Percentiles rank a stretch among this genome's conserved stretches.
Conservation (phyloP, 2,113 vertebrate species). For the Ochotona princeps region DNA sequence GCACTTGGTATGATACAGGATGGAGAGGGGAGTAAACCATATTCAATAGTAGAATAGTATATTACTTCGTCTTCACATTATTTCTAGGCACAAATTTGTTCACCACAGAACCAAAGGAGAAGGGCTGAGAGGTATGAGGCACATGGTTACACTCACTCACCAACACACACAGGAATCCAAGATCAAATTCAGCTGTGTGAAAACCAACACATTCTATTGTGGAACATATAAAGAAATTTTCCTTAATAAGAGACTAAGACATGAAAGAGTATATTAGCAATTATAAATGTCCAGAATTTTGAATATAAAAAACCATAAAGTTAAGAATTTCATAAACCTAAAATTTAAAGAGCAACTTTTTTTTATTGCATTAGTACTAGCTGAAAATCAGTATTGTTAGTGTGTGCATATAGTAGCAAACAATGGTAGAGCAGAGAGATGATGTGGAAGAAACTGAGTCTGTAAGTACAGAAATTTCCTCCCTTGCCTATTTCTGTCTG, state of each 20-base stretch:
- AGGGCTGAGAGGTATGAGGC: neutral
- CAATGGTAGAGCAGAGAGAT: neutral
- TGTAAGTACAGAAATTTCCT: neutral
- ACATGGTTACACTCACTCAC: neutral
- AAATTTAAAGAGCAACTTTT: neutral
- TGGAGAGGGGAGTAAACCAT: neutral
- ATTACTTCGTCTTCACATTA: neutral
- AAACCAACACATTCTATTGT: neutral
- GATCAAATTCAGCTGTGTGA: neutral
- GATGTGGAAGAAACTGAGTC: neutral
- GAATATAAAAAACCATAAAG: neutral
- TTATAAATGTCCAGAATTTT: neutral
- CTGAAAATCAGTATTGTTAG: constrained; percentile 26
- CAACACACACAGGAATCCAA: neutral
- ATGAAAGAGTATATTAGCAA: neutral
- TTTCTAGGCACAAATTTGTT: neutral
- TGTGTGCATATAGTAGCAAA: neutral
- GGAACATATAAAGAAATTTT: constrained; percentile 30
- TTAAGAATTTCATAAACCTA: neutral
- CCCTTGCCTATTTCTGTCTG: constrained; percentile 17
- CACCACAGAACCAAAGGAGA: neutral
- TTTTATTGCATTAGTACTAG: neutral
- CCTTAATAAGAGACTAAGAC: neutral
- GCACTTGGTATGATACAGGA: neutral
- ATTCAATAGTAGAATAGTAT: neutral